phyloP scores from a whole-genome alignment of 2,888 invertebrate genomes.

The Phlogophora meticulosa region DNA sequence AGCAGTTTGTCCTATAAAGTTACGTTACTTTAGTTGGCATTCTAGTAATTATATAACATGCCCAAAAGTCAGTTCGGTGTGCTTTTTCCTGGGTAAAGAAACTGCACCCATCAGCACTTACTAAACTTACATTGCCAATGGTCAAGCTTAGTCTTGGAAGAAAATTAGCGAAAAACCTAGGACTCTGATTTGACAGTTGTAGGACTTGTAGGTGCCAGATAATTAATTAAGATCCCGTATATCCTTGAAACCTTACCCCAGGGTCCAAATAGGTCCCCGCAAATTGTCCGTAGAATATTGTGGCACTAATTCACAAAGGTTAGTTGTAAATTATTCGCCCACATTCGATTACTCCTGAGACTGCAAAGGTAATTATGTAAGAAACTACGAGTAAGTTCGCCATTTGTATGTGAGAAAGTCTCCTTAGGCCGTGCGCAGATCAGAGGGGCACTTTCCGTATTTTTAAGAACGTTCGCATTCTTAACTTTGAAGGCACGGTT shows the following conservation, averaged over 20 bases:
- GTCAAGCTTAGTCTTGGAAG: neutral
- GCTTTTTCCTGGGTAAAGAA: neutral
- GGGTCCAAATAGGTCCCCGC: constrained; percentile 51
- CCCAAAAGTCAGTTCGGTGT: too few species aligned
- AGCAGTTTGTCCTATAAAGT: too few species aligned
- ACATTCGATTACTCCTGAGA: constrained; percentile 67
- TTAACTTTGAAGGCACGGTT: too few species aligned
- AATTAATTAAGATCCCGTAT: constrained; percentile 39
- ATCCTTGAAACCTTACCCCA: constrained; percentile 20
- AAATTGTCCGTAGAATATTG: constrained; percentile 68
- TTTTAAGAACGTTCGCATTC: too few species aligned
- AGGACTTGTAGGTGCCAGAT: neutral
- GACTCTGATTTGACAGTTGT: constrained; percentile 15
- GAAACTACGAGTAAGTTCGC: constrained; percentile 43
- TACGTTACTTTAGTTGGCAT: too few species aligned
- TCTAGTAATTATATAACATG: too few species aligned
- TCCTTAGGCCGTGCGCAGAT: neutral
- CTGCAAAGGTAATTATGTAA: constrained; percentile 64
- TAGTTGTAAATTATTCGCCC: constrained; percentile 71
- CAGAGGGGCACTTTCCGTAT: too few species aligned
- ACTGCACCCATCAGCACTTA: neutral
- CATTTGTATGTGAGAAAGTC: constrained; percentile 17
- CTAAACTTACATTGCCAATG: neutral
- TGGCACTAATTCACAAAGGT: constrained; percentile 67
- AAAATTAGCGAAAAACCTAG: neutral